These are phyloP conservation scores for Drosophila rellima DNA, from an alignment of 2,888 invertebrate genomes.

Conservation along the genomic window DNA sequence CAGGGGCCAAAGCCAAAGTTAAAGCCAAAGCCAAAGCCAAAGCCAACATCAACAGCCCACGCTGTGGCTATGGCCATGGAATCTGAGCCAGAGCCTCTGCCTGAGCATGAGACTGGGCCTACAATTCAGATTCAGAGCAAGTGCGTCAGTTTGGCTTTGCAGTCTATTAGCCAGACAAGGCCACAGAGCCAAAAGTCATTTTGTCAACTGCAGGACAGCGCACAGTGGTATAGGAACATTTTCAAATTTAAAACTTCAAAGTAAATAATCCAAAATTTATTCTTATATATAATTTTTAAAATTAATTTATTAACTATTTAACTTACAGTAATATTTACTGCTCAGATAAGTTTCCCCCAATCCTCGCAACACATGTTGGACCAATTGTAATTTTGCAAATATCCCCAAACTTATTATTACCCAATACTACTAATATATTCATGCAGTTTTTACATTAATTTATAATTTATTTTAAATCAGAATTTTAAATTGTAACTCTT, in stretches of 20 bases:
- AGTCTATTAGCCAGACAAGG: slow-evolving; percentile 52
- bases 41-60: slow-evolving; percentile 37
- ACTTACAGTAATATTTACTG: no score
- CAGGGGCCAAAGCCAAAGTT: slow-evolving; percentile 26
- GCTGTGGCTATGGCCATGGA: slow-evolving; percentile 37
- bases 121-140: slow-evolving; percentile 23
- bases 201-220: slow-evolving; percentile 45
- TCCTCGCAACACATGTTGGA: no score
- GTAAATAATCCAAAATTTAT: not conserved
- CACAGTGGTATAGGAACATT: slow-evolving; percentile 6
- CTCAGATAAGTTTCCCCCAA: no score
- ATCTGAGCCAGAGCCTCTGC: slow-evolving; percentile 15
- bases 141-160: slow-evolving; percentile 45
- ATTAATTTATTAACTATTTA: no score
- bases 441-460: no score
- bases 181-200: slow-evolving; percentile 42
- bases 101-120: slow-evolving; percentile 1
- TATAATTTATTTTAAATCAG: no score
- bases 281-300: not conserved
- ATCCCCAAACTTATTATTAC: no score
- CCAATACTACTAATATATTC: no score
- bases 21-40: slow-evolving; percentile 12
- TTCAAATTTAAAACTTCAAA: not conserved
- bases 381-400: no score
- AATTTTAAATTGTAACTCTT: no score